phyloP scores from a whole-genome alignment of 2,797 vertebrate genomes.

The Myioborus miniatus region DNA sequence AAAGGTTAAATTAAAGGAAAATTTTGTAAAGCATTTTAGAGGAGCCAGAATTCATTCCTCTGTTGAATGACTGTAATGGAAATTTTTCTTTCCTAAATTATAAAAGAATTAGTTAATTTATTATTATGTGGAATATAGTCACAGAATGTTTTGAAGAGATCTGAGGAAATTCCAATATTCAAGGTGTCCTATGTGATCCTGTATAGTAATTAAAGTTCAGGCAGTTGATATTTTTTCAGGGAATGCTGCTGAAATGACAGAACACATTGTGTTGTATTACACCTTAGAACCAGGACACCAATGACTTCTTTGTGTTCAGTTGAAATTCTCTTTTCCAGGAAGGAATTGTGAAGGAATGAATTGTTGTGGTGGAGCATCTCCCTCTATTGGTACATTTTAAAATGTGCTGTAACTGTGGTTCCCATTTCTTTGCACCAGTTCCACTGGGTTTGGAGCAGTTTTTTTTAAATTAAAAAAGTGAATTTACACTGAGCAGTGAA shows the following conservation, averaged over 20 bases:
- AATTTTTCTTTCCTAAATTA: accelerated
- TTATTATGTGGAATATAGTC: neutral
- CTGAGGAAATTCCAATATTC: neutral
- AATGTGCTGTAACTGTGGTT: accelerated
- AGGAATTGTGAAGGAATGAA: neutral
- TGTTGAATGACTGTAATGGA: neutral
- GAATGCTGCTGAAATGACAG: neutral
- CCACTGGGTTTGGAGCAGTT: accelerated
- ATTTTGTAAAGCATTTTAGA: neutral
- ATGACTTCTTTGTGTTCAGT: neutral
- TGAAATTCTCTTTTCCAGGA: neutral
- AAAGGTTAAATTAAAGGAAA: neutral
- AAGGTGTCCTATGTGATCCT: neutral
- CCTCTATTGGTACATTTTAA: neutral
- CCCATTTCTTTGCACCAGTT: accelerated
- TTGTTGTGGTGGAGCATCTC: neutral
- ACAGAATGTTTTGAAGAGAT: neutral
- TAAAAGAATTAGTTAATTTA: neutral
- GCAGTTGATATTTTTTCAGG: neutral
- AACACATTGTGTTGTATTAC: too few species aligned
- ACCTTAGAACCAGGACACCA: neutral
- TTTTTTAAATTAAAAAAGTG: neutral
- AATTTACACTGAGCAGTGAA: accelerated
- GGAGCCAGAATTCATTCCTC: neutral
- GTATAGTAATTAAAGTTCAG: neutral